Base-by-base conservation (phyloP, 2,113 vertebrate species). In the Stercorarius parasiticus region DNA sequence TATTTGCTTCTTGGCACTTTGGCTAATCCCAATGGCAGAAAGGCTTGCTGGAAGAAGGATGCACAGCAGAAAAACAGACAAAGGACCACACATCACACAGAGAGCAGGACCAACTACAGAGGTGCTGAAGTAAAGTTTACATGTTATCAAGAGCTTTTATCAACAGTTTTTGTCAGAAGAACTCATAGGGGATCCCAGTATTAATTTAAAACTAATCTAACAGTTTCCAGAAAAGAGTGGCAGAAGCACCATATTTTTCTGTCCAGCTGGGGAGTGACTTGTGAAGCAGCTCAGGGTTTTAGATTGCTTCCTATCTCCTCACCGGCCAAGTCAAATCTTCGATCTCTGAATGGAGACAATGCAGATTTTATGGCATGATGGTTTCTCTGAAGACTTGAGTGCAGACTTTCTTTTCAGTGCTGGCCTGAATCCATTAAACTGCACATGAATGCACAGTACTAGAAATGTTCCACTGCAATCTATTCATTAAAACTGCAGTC, bases 361-460 rank as follows among this genome's bases (percentile, higher is more conserved):
- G 72, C 32, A 92, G 64, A 58, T 84, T 91, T 91, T 86, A 74
- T 67, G 56, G 43, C 5, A 11, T 15, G 5, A 36, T 2, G 4
- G 32, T 56, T 95, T 82, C 83, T 65, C 82, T 84, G 77, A 79
- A 74, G 80, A 69, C 47, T 66, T 64, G 67, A 83, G 36, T 61
- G 56, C 67, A 92, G 87, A 90, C 55, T 90, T 93, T 94, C 87
- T 96, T 83, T 92, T 74, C 61, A 78, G 21, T 53, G 43, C 88
- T 83, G 95, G 90, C 82, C 61, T 88, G 72, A 82, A 86, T 95
- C 90, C 82, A 72, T 93, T 89, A 50, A 90, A 78, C 38, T 47
- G 27, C 38, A 62, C 20, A 22, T 82, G 65, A 92, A 91, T 84
- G 72, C 81, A 95, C 86, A 86, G 49, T 88, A 69, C 27, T 42